These are phyloP conservation scores for Orthosia incerta DNA, from an alignment of 2,888 invertebrate genomes.

Conservation along the genomic window DNA sequence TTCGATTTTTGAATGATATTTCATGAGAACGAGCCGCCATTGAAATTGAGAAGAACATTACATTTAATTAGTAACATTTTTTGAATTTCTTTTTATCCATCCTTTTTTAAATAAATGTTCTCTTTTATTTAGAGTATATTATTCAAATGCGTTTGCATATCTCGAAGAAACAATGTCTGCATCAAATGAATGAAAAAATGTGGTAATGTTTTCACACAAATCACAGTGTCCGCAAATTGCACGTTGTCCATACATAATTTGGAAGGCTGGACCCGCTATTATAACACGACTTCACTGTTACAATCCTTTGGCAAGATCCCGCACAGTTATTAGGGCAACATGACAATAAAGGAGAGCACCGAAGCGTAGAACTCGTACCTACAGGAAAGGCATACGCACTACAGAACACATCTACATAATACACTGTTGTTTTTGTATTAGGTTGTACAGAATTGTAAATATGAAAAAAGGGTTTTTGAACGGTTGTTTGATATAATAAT, in stretches of 20 bases:
- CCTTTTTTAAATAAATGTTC: conserved; percentile 1
- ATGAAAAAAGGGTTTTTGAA: not conserved
- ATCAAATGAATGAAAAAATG: conserved; percentile 10
- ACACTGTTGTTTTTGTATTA: conserved; percentile 14
- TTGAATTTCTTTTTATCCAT: conserved; percentile 34
- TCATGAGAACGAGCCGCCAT: conserved; percentile 60
- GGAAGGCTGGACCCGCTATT: conserved; percentile 37
- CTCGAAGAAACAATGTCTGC: not conserved
- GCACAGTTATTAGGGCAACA: conserved; percentile 34
- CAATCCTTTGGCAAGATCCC: conserved; percentile 38
- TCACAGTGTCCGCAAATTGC: conserved; percentile 36
- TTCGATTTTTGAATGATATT: conserved; percentile 61
- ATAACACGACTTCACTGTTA: conserved; percentile 57
- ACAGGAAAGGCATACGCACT: conserved; percentile 36
- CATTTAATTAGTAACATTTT: conserved; percentile 52
- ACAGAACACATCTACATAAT: conserved; percentile 29
- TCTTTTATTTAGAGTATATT: not conserved
- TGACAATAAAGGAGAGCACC: conserved; percentile 36
- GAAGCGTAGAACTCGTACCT: conserved; percentile 19
- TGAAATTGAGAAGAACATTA: conserved; percentile 47
- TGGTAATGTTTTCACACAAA: conserved; percentile 16
- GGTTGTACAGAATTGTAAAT: conserved; percentile 1
- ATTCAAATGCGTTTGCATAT: conserved; percentile 5
- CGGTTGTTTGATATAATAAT: not conserved
- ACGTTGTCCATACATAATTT: conserved; percentile 37